Base-by-base conservation (phyloP, 2,888 invertebrate species). In the Tinea semifulvella region DNA sequence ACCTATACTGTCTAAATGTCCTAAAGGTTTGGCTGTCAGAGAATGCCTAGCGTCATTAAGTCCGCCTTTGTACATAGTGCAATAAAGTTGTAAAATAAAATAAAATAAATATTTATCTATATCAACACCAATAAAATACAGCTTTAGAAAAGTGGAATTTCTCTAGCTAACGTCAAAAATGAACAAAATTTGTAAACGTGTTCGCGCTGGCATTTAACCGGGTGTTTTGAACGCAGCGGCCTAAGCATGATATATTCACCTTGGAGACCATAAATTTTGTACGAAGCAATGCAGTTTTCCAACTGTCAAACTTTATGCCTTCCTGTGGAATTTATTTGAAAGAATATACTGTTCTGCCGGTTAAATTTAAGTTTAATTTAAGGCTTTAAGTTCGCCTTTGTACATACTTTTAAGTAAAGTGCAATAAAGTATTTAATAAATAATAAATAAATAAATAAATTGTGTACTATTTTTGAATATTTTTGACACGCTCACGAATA, bases 211-310 rank as follows among this genome's bases (percentile, higher is more conserved):
- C 22, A 40, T 40, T 40, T 11, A 40, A 38, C 36, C 42, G 36
- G 44, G 43, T 43, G 42, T 36, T 42, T 44, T 42, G 22, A 20
- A 31, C 31, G 18, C 43, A 43, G 28, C 31, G 31, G 45, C 43
- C 52, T 54, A 56, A 57, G 54, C 53, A 47, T 58, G 56, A 58
- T 58, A 51, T 51, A 58, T 52, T 31, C 40, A 47, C 44, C 56
- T 46, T 22, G 42, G 50, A 52, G 53, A 49, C 46, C 48, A 51
- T 51, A 53, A 53, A 54, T 53, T 54, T 51, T 52, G 43, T 46
- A 28, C 20, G 20, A 31, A 26, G 51, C 54, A 53, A 49, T 62
- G 58, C 56, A 60, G 61, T 63, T 60, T 56, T 57, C 54, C 47
- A 50, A 40, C 45, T 49, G 53, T 47, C 46, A 42, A 45, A 51